Conservation (phyloP, 1,140 invertebrate genomes). For the Drosophila asahinai region DNA sequence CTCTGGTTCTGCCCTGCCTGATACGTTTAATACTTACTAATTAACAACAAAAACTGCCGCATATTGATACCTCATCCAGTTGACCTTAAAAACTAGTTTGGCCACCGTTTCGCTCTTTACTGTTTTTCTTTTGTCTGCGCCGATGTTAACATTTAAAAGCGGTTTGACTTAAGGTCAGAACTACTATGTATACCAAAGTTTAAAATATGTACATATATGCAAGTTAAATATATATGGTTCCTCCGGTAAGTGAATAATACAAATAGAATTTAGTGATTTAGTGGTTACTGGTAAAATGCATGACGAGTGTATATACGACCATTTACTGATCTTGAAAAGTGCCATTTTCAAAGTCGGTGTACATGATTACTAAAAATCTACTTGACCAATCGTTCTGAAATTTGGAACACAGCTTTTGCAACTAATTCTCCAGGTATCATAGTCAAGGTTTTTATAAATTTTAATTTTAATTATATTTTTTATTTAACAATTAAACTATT, state of each 20-base stretch:
- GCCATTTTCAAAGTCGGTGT: too few species aligned
- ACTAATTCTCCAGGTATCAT: too few species aligned
- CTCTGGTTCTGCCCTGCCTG: neutral
- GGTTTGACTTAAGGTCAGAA: constrained; percentile 59
- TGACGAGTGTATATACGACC: neutral
- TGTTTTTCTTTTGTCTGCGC: constrained; percentile 30
- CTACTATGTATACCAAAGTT: constrained; percentile 48
- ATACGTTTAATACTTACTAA: constrained; percentile 33
- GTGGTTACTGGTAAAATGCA: neutral
- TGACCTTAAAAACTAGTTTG: constrained; percentile 77
- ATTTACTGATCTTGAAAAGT: neutral
- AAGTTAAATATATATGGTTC: neutral
- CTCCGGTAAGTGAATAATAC: too few species aligned
- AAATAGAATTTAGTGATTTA: too few species aligned
- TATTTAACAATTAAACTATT: too few species aligned
- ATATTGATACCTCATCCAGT: constrained; percentile 44
- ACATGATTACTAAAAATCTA: too few species aligned
- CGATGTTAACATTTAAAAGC: constrained; percentile 59
- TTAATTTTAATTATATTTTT: too few species aligned
- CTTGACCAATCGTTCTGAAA: too few species aligned
- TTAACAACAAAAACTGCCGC: constrained; percentile 39
- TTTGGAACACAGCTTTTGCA: too few species aligned
- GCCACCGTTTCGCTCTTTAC: constrained; percentile 53
- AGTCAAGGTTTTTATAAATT: too few species aligned
- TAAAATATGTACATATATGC: constrained; percentile 7